Evolutionary conservation across 1,140 invertebrate species (phyloP).

Genomic region (Lordiphosa mommai): DNA sequence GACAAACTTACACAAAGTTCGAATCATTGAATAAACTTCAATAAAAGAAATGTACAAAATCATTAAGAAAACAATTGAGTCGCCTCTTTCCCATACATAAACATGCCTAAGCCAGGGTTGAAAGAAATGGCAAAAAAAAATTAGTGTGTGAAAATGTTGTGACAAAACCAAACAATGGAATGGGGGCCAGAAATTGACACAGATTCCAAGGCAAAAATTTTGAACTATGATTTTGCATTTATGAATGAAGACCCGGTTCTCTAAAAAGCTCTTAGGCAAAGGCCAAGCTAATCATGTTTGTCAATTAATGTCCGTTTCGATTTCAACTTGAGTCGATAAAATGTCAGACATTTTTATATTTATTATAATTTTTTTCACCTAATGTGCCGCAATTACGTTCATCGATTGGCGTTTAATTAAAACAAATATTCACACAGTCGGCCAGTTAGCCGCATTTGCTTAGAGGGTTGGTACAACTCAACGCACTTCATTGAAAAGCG

Average conservation of each 20-base stretch:
- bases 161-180: too few species aligned
- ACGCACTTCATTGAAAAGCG: slow-evolving; percentile 18
- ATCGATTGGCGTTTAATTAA: slow-evolving; percentile 68
- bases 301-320: slow-evolving; percentile 70
- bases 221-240: too few species aligned
- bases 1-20: neutral
- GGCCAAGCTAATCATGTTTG: slow-evolving; percentile 36
- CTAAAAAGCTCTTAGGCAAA: too few species aligned
- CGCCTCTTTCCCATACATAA: too few species aligned
- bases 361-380: slow-evolving; percentile 20
- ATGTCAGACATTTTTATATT: slow-evolving; percentile 44
- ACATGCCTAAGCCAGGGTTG: too few species aligned
- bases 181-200: too few species aligned
- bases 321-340: slow-evolving; percentile 64
- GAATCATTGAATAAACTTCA: slow-evolving; percentile 15
- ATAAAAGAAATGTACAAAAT: slow-evolving; percentile 10
- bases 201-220: too few species aligned
- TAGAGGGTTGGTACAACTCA: neutral
- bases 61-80: too few species aligned
- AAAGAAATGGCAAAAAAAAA: too few species aligned
- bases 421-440: slow-evolving; percentile 53
- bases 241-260: too few species aligned
- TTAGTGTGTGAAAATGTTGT: too few species aligned
- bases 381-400: slow-evolving; percentile 65
- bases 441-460: neutral